Evolutionary conservation across 2,113 vertebrate species (phyloP).

Genomic region (Etia nguti): DNA sequence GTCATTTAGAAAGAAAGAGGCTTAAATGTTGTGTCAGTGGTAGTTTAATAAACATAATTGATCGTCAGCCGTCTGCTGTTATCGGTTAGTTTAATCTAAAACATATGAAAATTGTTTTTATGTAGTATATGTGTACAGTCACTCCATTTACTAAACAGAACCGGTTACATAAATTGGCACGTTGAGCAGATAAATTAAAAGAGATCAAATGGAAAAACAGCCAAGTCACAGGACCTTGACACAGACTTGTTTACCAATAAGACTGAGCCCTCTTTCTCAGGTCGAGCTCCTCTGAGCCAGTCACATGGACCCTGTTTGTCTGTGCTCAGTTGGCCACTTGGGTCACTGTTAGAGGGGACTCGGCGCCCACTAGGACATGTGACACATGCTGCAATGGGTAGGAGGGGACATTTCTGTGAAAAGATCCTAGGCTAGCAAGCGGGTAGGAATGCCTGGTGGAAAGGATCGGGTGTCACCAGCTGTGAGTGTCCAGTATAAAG

Average conservation of each 20-base stretch:
- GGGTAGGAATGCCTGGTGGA: slow-evolving; percentile 63
- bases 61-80: background rate
- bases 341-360: slow-evolving; percentile 7
- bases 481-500: slow-evolving; percentile 69
- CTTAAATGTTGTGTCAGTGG: background rate
- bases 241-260: slow-evolving; percentile 49
- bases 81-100: background rate
- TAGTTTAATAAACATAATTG: background rate
- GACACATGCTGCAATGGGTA: slow-evolving; percentile 28
- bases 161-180: background rate
- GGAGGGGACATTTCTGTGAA: slow-evolving; percentile 65
- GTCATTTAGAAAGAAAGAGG: background rate
- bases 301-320: slow-evolving; percentile 68
- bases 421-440: slow-evolving; percentile 55
- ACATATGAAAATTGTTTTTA: background rate
- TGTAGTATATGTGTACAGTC: background rate
- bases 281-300: background rate
- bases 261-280: background rate
- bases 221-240: slow-evolving; percentile 12
- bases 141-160: background rate
- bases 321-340: background rate
- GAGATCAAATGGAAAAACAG: background rate
- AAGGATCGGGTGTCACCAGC: slow-evolving; percentile 60
- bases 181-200: background rate
- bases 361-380: slow-evolving; percentile 52